Evolutionary conservation across 2,113 vertebrate genomes (phyloP).

Genomic region (Malaclemys terrapin): DNA sequence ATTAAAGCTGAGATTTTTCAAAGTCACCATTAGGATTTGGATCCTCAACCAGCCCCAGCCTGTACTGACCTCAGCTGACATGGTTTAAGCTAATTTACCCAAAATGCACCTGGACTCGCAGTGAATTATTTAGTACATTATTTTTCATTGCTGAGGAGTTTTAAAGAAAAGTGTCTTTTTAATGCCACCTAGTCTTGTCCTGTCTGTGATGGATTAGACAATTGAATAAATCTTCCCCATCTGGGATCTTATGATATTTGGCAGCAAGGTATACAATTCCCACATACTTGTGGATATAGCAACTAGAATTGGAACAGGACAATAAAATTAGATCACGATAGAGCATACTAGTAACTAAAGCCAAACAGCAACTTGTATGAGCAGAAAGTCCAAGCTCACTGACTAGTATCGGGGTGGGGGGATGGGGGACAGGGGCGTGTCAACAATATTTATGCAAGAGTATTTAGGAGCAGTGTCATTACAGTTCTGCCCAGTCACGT

Average conservation of each 20-base stretch:
- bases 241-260: background rate
- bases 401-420: background rate
- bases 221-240: background rate
- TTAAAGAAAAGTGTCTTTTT: background rate
- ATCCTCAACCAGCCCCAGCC: background rate
- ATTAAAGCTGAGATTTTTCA: background rate
- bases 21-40: background rate
- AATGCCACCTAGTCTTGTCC: background rate
- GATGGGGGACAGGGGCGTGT: background rate
- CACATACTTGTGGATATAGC: conserved; percentile 2
- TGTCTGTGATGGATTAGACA: background rate
- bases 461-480: background rate
- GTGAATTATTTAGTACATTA: background rate
- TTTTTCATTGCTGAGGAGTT: background rate
- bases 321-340: conserved; percentile 1
- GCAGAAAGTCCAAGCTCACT: background rate
- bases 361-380: background rate
- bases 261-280: background rate
- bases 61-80: background rate
- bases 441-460: background rate
- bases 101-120: background rate
- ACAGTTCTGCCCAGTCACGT: background rate
- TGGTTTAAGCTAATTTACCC: background rate
- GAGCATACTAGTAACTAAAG: background rate
- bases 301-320: background rate